Evolutionary conservation across 2,888 invertebrate species (phyloP).

Genomic region (Ellobium chinense): DNA sequence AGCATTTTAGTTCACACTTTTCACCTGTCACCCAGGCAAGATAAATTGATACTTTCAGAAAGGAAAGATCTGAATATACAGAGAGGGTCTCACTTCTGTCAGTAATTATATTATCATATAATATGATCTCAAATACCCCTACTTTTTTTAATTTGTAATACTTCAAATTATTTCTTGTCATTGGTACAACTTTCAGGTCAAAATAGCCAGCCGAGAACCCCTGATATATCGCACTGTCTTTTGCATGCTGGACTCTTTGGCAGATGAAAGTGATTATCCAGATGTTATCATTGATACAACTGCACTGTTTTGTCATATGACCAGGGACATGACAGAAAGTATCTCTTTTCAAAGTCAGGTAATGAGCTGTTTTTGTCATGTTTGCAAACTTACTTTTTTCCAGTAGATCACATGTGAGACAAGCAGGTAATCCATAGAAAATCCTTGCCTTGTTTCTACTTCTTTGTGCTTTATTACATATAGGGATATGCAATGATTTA

Average conservation of each 20-base stretch:
- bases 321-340: not conserved
- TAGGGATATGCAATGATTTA: no score
- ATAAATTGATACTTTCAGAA: no score
- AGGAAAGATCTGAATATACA: not conserved
- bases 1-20: no score
- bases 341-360: not conserved
- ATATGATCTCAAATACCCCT: not conserved
- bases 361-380: not conserved
- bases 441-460: no score
- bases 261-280: not conserved
- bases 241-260: slow-evolving; percentile 1
- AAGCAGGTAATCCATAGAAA: no score
- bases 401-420: no score
- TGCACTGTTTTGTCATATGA: slow-evolving; percentile 4
- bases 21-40: no score
- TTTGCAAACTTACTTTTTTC: no score
- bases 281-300: not conserved
- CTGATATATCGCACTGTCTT: slow-evolving; percentile 10
- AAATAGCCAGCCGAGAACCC: slow-evolving; percentile 12
- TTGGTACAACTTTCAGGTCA: not conserved
- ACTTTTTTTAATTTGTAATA: not conserved
- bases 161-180: not conserved
- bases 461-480: no score
- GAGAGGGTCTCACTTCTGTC: no score
- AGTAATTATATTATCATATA: no score